Base-by-base conservation (phyloP, 2,888 invertebrate genomes). In the Eristalis tenax region DNA sequence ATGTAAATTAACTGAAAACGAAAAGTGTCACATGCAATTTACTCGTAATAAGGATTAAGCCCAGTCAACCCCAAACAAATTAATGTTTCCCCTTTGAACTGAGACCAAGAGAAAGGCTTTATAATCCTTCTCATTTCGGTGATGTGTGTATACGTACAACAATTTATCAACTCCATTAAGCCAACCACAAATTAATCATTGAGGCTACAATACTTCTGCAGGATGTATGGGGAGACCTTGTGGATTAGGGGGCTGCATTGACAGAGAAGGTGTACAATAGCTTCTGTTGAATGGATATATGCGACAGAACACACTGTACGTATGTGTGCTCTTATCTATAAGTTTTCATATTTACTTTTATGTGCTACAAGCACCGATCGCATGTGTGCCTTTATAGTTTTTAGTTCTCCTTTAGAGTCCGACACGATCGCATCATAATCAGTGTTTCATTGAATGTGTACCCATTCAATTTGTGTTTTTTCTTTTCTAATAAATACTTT, bases 161-260 rank as follows among this genome's bases (percentile, higher is more conserved):
- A 77, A 85, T 85, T 82, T 85, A 81, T 85, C 82, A 85, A 85
- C 77, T 82, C 70, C 73, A 85, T 85, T 78, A 85, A 85, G 64
- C 77, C 61, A 38, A 61, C 77, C 77, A 74, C 50, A 81, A 78
- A 78, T 85, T 78, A 78, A 82, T 85, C 82, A 81, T 74, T 69
- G 63, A 43, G 18, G 18, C 18, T 23, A 8, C 50, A 69, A 18
- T n/a, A 8, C 32, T 61, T 32, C 57, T 68, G 11, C 18, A 6
- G 32, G 50, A 18, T 59, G 15, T 59, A 26, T 26, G 26, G 13
- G 26, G 26, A 26, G 59, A 26, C 59, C 59, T 59, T 59, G 50
- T 18, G 18, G 50, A 50, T 50, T 50, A 26, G 26, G 26, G 26
- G 2, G 26, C 26, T 26, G 26, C 26, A 26, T 2, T 26, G 1